These are phyloP conservation scores for Parnassius orleans DNA, from an alignment of 2,888 invertebrate species.

Conservation along the genomic window DNA sequence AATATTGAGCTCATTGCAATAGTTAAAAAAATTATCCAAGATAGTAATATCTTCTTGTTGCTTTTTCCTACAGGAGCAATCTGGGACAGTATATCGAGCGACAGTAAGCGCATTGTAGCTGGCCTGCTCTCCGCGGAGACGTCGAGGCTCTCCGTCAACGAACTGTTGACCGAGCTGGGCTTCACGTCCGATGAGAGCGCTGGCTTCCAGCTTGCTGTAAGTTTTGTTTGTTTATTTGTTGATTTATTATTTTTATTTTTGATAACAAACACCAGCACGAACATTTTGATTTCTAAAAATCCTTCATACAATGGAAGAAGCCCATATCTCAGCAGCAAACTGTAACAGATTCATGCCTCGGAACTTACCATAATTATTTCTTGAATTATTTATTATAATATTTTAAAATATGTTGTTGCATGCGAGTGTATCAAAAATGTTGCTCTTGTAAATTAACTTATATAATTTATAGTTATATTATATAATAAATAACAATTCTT, in stretches of 20 bases:
- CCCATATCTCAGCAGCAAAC: too few species aligned
- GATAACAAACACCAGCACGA: background rate
- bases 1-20: too few species aligned
- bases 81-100: conserved; percentile 87
- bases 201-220: conserved; percentile 55
- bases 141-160: conserved; percentile 84
- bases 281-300: background rate
- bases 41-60: background rate
- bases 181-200: conserved; percentile 37
- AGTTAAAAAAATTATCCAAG: background rate
- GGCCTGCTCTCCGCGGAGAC: conserved; percentile 91
- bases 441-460: too few species aligned
- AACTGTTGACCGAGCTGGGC: conserved; percentile 79
- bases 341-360: too few species aligned
- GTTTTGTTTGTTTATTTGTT: background rate
- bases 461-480: too few species aligned
- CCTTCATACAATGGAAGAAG: too few species aligned
- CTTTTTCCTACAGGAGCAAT: conserved; percentile 50
- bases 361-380: too few species aligned
- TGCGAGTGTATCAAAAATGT: too few species aligned
- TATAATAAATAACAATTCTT: too few species aligned
- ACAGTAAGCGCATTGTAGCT: conserved; percentile 88
- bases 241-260: background rate
- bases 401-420: too few species aligned
- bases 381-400: too few species aligned